phyloP scores from a whole-genome alignment of 2,797 vertebrate genomes.

The Bradypodion pumilum region DNA sequence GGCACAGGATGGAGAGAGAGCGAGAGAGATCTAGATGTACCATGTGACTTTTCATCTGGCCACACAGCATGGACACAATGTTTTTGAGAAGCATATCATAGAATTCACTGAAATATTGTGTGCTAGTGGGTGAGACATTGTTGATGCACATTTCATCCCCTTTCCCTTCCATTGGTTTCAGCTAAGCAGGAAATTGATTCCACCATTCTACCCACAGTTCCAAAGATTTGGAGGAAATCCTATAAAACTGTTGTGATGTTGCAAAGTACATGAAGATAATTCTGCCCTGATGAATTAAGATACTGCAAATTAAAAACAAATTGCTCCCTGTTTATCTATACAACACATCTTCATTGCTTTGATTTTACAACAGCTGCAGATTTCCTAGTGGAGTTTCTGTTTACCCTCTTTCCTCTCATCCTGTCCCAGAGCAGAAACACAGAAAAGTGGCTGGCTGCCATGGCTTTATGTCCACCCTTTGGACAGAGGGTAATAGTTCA shows the following conservation, averaged over 20 bases:
- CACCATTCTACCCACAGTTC: background rate
- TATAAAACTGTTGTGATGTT: background rate
- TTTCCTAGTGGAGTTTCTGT: background rate
- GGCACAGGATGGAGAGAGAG: no score
- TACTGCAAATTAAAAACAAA: no score
- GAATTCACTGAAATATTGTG: background rate
- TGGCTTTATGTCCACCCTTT: background rate
- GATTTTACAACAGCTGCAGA: background rate
- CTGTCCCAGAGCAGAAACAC: slow-evolving; percentile 7
- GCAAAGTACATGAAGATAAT: background rate
- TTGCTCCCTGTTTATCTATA: background rate
- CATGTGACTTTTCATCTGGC: background rate
- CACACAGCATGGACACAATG: no score
- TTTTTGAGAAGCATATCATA: background rate
- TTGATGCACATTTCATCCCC: background rate
- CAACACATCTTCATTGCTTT: background rate
- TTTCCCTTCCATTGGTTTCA: background rate
- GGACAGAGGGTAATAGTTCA: background rate
- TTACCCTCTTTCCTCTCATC: background rate
- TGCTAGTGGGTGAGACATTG: background rate
- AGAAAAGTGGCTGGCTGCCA: background rate
- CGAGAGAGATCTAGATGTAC: no score
- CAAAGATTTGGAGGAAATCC: background rate
- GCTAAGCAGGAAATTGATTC: background rate
- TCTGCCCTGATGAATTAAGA: background rate